phyloP scores from a whole-genome alignment of 2,797 vertebrate genomes.

The Lithobates pipiens region DNA sequence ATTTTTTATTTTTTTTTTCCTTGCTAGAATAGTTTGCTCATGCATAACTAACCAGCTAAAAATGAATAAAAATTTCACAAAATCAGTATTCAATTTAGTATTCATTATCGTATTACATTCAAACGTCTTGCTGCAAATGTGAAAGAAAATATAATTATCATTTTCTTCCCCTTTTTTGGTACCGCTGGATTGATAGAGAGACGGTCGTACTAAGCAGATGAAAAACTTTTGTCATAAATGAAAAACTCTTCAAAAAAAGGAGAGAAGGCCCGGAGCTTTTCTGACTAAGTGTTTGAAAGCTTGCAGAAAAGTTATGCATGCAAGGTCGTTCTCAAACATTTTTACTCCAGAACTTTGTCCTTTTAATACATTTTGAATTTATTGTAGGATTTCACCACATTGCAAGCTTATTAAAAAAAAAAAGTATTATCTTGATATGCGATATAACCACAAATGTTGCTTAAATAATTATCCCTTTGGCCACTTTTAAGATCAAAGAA shows the following conservation, averaged over 20 bases:
- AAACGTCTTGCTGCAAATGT: not conserved
- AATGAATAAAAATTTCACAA: not conserved
- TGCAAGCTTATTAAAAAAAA: not conserved
- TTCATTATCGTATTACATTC: not conserved
- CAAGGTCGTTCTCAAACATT: not conserved
- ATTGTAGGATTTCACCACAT: not conserved
- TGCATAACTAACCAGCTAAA: slow-evolving; percentile 18
- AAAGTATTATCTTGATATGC: not conserved
- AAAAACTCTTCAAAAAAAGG: not conserved
- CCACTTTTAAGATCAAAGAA: slow-evolving; percentile 3
- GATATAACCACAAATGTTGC: too few relatives aligned
- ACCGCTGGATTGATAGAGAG: not conserved
- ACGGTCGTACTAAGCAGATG: not conserved
- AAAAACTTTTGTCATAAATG: not conserved
- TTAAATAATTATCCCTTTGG: not conserved
- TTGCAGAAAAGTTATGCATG: not conserved
- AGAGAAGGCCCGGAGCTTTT: not conserved
- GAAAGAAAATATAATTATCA: not conserved
- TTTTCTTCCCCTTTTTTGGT: not conserved
- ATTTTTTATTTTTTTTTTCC: not conserved
- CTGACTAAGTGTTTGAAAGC: not conserved
- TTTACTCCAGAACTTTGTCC: not conserved
- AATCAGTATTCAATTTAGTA: not conserved
- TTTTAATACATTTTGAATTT: not conserved
- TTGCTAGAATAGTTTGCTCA: not conserved